Conservation (phyloP, 2,888 invertebrate genomes). For the Lithodes maja region DNA sequence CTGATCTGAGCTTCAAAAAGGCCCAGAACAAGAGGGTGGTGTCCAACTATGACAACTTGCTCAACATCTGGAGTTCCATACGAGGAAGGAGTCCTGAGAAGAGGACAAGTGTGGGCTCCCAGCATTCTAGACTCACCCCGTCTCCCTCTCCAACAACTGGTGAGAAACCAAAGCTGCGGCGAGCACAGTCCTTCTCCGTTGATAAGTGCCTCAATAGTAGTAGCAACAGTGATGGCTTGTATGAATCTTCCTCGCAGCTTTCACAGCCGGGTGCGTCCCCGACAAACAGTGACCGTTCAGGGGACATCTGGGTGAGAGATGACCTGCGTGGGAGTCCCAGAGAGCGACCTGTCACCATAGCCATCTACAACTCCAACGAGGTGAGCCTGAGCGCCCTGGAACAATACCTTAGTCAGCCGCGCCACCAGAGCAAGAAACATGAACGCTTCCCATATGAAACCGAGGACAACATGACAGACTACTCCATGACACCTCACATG, state of each 20-base stretch:
- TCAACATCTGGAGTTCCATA: slow-evolving; percentile 75
- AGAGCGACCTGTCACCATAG: slow-evolving; percentile 65
- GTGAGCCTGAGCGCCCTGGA: slow-evolving; percentile 52
- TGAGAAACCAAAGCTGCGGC: slow-evolving; percentile 58
- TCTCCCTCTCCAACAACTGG: slow-evolving; percentile 42
- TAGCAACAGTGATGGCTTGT: slow-evolving; percentile 36
- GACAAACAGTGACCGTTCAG: not conserved
- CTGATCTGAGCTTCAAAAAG: slow-evolving; percentile 55
- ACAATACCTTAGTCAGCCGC: slow-evolving; percentile 46
- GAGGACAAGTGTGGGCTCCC: slow-evolving; percentile 10
- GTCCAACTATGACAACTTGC: slow-evolving; percentile 79
- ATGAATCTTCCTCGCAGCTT: slow-evolving; percentile 23
- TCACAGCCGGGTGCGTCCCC: slow-evolving; percentile 35
- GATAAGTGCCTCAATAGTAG: slow-evolving; percentile 48
- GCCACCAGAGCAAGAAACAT: not conserved
- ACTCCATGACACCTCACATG: slow-evolving; percentile 74
- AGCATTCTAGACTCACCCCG: slow-evolving; percentile 53
- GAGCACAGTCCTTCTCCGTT: slow-evolving; percentile 72
- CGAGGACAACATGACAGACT: slow-evolving; percentile 74
- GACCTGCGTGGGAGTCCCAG: slow-evolving; percentile 18
- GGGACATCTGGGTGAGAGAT: slow-evolving; percentile 42
- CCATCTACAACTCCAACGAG: slow-evolving; percentile 53
- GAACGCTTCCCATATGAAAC: slow-evolving; percentile 51
- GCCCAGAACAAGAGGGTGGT: slow-evolving; percentile 21
- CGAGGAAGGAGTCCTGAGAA: slow-evolving; percentile 61